phyloP scores from a whole-genome alignment of 2,888 invertebrate species.

The Mayetiola destructor region DNA sequence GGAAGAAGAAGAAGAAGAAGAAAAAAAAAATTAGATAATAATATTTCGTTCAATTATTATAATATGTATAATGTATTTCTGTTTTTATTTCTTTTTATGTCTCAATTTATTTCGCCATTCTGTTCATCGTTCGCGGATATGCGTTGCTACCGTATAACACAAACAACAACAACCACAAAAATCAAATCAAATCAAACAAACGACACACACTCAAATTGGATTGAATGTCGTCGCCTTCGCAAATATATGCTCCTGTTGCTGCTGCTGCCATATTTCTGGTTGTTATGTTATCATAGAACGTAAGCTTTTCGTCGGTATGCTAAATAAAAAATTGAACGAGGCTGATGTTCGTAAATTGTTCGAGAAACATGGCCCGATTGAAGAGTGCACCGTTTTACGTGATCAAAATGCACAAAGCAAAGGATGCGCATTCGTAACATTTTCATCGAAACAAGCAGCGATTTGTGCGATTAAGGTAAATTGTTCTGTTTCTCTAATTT shows the following conservation, averaged over 20 bases:
- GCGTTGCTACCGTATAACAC: no score
- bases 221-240: no score
- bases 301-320: slow-evolving; percentile 97
- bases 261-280: background rate
- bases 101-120: no score
- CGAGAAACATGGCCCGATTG: slow-evolving; percentile 84
- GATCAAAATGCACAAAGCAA: slow-evolving; percentile 92
- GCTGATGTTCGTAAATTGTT: slow-evolving; percentile 90
- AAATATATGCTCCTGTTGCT: background rate
- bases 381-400: slow-evolving; percentile 94
- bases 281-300: slow-evolving; percentile 51
- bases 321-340: slow-evolving; percentile 89
- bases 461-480: slow-evolving; percentile 87
- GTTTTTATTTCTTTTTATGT: no score
- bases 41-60: no score
- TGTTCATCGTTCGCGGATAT: no score
- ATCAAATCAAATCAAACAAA: no score
- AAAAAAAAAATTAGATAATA: no score
- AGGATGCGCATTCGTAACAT: slow-evolving; percentile 99
- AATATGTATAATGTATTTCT: no score
- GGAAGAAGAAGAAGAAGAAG: no score
- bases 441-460: slow-evolving; percentile 92
- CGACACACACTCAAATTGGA: no score
- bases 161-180: no score
- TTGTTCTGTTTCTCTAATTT: background rate